Percentiles rank a stretch among this genome's conserved stretches.
These are phyloP conservation scores for Ceratina japonica DNA, from an alignment of 1,140 invertebrate species.

Conservation along the genomic window DNA sequence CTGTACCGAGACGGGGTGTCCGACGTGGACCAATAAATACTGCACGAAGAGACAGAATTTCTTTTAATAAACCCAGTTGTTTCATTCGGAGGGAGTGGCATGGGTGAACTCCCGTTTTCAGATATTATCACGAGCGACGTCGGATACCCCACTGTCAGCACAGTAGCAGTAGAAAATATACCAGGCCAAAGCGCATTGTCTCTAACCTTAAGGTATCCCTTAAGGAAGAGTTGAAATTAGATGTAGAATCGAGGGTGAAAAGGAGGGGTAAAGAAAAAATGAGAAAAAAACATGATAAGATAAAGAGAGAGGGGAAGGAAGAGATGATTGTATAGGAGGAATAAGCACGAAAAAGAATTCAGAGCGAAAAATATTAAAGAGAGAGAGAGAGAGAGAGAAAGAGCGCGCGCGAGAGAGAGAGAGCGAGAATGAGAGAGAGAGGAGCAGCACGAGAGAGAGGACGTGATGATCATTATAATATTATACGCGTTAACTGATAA, in stretches of 20 bases:
- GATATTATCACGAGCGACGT: constrained; percentile 39
- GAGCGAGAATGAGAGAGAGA: constrained; percentile 24
- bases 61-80: neutral
- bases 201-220: constrained; percentile 60
- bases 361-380: constrained; percentile 62
- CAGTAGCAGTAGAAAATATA: constrained; percentile 55
- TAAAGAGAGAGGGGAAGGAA: constrained; percentile 61
- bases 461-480: constrained; percentile 47
- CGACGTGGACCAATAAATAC: constrained; percentile 31
- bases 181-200: constrained; percentile 75
- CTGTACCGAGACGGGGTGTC: constrained; percentile 62
- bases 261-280: constrained; percentile 51
- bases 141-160: constrained; percentile 60
- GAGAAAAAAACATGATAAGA: constrained; percentile 48
- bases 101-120: neutral
- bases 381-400: constrained; percentile 25
- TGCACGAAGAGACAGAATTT: neutral
- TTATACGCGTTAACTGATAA: constrained; percentile 47
- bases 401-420: constrained; percentile 24
- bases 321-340: constrained; percentile 35
- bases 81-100: neutral
- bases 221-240: constrained; percentile 48
- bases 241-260: constrained; percentile 61
- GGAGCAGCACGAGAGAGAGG: constrained; percentile 38
- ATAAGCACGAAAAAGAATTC: constrained; percentile 43